These are phyloP conservation scores for Coregonus clupeaformis DNA, from an alignment of 2,113 vertebrate genomes.

Conservation along the genomic window DNA sequence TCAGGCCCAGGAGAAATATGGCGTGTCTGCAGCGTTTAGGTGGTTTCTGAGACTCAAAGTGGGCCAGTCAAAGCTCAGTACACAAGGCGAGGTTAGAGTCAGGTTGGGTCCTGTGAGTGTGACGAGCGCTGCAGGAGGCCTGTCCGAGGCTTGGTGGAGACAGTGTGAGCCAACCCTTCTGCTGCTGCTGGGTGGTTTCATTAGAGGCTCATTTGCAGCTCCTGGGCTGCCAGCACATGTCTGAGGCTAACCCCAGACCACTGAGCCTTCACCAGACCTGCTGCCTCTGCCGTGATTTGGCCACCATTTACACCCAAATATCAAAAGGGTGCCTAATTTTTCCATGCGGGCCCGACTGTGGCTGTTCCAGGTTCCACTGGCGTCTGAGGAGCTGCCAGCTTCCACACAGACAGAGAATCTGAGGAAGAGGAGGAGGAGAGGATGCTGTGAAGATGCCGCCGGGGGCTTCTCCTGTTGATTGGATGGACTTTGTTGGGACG, in stretches of 20 bases:
- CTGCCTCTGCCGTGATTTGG: conserved; percentile 52
- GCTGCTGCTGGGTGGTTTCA: conserved; percentile 54
- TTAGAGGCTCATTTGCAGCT: conserved; percentile 37
- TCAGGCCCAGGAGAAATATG: too few species aligned
- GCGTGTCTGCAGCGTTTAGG: too few species aligned
- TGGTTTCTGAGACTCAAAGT: too few species aligned
- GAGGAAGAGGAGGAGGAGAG: conserved; percentile 5
- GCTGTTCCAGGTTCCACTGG: conserved; percentile 8
- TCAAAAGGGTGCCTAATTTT: conserved; percentile 35
- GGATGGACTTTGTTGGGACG: conserved; percentile 1
- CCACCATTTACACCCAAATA: conserved; percentile 9
- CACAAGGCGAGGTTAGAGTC: not conserved
- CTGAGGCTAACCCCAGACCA: conserved; percentile 45
- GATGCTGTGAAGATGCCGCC: not conserved
- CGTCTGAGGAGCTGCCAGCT: conserved; percentile 1
- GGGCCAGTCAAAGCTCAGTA: not conserved
- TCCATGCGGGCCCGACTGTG: conserved; percentile 13
- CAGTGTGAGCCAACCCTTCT: not conserved
- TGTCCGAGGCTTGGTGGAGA: not conserved
- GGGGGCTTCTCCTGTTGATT: conserved; percentile 15
- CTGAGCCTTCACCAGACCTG: conserved; percentile 43
- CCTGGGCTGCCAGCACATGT: conserved; percentile 33
- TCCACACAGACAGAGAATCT: not conserved
- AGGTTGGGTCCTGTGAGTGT: not conserved
- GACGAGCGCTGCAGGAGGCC: not conserved